These are phyloP conservation scores for Saccopteryx bilineata DNA, from an alignment of 2,113 vertebrate genomes.

Conservation along the genomic window DNA sequence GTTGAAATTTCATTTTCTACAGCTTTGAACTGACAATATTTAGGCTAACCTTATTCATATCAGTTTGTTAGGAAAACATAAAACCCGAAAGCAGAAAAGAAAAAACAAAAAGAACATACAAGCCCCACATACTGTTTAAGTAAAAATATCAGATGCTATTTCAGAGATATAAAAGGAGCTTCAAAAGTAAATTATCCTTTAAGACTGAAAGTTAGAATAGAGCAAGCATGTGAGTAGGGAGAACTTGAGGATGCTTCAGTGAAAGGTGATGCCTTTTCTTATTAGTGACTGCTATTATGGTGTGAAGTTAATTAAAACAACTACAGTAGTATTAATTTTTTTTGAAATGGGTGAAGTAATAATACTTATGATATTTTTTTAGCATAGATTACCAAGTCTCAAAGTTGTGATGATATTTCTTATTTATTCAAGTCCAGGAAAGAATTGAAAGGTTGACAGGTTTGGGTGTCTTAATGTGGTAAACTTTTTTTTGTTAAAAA, in stretches of 20 bases:
- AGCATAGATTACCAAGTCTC: not conserved
- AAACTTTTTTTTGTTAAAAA: constrained; percentile 31
- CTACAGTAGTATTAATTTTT: not conserved
- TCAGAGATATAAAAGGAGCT: not conserved
- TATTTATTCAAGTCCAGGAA: not conserved
- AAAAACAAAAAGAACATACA: not conserved
- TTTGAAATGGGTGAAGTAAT: not conserved
- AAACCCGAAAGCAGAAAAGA: not conserved
- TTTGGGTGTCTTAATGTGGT: not conserved
- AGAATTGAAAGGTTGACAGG: not conserved
- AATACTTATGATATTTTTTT: constrained; percentile 3
- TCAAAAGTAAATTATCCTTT: not conserved
- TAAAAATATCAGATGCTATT: not conserved
- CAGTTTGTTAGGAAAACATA: not conserved
- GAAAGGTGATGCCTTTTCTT: not conserved
- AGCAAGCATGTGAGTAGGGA: not conserved
- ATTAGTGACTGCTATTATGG: not conserved
- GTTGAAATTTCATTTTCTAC: not conserved
- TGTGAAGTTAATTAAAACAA: constrained; percentile 7
- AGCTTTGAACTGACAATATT: not conserved
- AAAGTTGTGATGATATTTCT: not conserved
- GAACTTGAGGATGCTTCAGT: not conserved
- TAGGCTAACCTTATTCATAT: not conserved
- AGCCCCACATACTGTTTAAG: not conserved
- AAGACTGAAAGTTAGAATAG: not conserved